Conservation (phyloP, 1,140 invertebrate species). For the Anoplophora glabripennis region DNA sequence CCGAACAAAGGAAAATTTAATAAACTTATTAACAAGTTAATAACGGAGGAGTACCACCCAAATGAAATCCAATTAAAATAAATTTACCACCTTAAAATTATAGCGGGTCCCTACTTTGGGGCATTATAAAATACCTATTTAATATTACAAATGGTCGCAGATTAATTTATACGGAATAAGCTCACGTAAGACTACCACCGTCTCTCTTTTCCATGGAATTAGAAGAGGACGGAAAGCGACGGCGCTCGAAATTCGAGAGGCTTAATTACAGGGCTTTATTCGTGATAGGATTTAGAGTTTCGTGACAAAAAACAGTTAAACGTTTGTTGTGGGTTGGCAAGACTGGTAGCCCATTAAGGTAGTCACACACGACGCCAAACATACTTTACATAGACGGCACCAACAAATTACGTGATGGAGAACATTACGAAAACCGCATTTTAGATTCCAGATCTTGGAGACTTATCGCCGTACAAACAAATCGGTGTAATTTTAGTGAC, state of each 20-base stretch:
- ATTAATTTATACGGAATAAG: neutral
- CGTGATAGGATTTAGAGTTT: slow-evolving; percentile 16
- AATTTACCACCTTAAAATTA: neutral
- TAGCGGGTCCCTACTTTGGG: slow-evolving; percentile 4
- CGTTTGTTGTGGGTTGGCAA: slow-evolving; percentile 12
- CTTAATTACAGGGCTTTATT: slow-evolving; percentile 14
- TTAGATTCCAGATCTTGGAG: no score
- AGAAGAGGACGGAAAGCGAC: neutral
- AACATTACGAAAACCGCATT: no score
- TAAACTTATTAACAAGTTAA: slow-evolving; percentile 29
- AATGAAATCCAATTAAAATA: slow-evolving; percentile 29
- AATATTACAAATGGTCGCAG: slow-evolving; percentile 1
- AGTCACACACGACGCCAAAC: slow-evolving; percentile 10
- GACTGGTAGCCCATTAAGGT: slow-evolving; percentile 15
- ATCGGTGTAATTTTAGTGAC: no score
- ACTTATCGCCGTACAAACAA: no score
- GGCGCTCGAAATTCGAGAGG: neutral
- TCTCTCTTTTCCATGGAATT: neutral
- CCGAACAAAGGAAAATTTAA: slow-evolving; percentile 26
- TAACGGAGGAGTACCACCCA: slow-evolving; percentile 20
- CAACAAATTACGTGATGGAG: slow-evolving; percentile 12
- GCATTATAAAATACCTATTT: neutral
- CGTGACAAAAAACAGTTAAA: slow-evolving; percentile 18
- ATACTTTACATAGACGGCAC: slow-evolving; percentile 11
- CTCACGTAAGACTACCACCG: no score